A percentile compares a stretch with the other conserved stretches of the same genome.
Conservation (phyloP, 2,797 vertebrate genomes). For the Hyperoplus lanceolatus region DNA sequence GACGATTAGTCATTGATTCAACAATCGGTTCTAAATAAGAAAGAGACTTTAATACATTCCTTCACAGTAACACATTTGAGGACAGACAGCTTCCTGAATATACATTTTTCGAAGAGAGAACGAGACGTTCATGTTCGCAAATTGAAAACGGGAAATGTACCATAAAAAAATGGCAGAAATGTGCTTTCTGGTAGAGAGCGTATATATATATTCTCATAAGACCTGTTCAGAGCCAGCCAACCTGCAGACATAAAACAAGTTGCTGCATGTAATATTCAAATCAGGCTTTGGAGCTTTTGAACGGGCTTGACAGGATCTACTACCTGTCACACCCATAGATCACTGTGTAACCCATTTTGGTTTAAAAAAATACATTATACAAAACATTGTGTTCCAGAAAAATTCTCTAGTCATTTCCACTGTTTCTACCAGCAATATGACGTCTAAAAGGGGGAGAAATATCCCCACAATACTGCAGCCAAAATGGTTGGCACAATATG, state of each 20-base stretch:
- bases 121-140: slow-evolving; percentile 1
- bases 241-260: slow-evolving; percentile 50
- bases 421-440: slow-evolving; percentile 6
- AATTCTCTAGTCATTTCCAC: background rate
- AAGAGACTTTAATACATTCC: background rate
- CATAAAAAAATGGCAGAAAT: slow-evolving; percentile 12
- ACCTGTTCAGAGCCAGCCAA: slow-evolving; percentile 33
- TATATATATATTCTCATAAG: slow-evolving; percentile 9
- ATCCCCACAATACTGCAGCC: slow-evolving; percentile 52
- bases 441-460: slow-evolving; percentile 30
- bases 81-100: background rate
- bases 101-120: background rate
- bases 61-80: background rate
- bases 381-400: slow-evolving; percentile 11
- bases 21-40: background rate
- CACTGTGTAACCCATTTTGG: slow-evolving; percentile 1
- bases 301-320: slow-evolving; percentile 51
- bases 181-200: slow-evolving; percentile 1
- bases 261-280: slow-evolving; percentile 53
- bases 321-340: slow-evolving; percentile 47
- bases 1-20: too few relatives aligned
- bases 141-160: slow-evolving; percentile 23
- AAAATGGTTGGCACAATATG: slow-evolving; percentile 54
- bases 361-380: background rate
- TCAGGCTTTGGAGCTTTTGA: slow-evolving; percentile 31